A percentile compares a stretch with the other conserved stretches of the same genome.
phyloP scores from a whole-genome alignment of 2,888 invertebrate genomes.

The Eucriotettix oculatus region DNA sequence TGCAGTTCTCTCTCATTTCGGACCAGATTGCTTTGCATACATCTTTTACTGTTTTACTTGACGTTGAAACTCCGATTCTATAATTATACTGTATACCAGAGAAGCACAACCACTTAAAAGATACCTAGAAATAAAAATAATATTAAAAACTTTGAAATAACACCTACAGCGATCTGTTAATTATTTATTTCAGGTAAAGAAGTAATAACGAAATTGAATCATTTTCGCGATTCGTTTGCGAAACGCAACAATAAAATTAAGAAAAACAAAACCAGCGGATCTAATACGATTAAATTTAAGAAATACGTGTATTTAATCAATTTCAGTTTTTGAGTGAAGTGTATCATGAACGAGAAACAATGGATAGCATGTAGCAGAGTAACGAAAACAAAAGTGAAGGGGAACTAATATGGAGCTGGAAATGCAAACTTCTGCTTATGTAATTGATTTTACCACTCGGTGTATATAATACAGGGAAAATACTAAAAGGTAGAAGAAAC shows the following conservation, averaged over 20 bases:
- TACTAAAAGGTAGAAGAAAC: background rate
- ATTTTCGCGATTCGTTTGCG: background rate
- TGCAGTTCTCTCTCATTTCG: slow-evolving; percentile 13
- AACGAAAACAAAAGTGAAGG: background rate
- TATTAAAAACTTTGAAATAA: background rate
- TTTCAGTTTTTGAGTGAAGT: background rate
- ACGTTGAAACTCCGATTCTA: background rate
- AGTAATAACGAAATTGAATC: background rate
- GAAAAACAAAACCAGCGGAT: background rate
- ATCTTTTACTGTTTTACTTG: slow-evolving; percentile 7
- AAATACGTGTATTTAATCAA: background rate
- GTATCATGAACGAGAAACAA: background rate
- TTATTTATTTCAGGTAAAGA: background rate
- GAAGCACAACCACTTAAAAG: background rate
- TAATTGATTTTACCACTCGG: too few relatives aligned
- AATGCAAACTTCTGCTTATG: background rate
- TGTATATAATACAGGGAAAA: background rate
- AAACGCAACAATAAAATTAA: background rate
- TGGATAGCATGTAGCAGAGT: background rate
- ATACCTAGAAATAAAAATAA: background rate
- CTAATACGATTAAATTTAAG: background rate
- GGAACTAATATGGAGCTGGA: background rate
- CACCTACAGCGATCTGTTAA: background rate
- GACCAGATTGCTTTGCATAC: slow-evolving; percentile 13
- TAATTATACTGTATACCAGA: background rate